Evolutionary conservation across 2,888 invertebrate species (phyloP), one percentile per base, ranked within the genome.

Genomic region (Artemia sinica): DNA sequence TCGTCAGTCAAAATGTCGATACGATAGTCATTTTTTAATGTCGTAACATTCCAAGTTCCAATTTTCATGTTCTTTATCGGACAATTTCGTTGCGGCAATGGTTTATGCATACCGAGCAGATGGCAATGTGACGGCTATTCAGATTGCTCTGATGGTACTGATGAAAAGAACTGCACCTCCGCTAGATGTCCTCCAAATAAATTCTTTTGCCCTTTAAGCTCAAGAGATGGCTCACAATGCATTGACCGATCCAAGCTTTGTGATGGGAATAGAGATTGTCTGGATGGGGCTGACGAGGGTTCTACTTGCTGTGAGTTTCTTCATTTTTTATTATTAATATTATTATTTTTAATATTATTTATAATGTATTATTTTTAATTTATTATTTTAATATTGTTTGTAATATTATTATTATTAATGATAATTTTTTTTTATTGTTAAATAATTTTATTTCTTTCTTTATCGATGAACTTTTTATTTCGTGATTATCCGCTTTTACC

Each of bases 111-210:
- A 74, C 95, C 94, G 0, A 83, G 84, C 67, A 73, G 75, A 18
- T 86, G 86, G 86, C 89, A 92, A 74, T 95, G 94, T 83, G 91
- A 95, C 82, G 92, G 92, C 80, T 90, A 91, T 77, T 74, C 85
- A 72, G 96, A 97, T 79, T 97, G 97, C 79, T 84, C 87, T 0
- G 96, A 96, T 76, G 89, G 89, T 52, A 88, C 89, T 13, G 92
- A 92, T 77, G 92, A 93, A 76, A 83, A 84, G 73, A 89, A 91
- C 81, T 92, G 92, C 79, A 88, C 89, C 12, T 85, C 86, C 70
- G 87, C 90, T 72, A 85, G 89, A 13, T 93, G 93, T 78, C 89
- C 90, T 14, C 89, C 88, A 74, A 88, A 89, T 78, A 90, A 92
- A 81, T 94, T 92, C 80, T 83, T 91, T 70, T 95, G 95, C 75